Base-by-base conservation (phyloP, 2,888 invertebrate genomes). In the Epirrhoe tristata region DNA sequence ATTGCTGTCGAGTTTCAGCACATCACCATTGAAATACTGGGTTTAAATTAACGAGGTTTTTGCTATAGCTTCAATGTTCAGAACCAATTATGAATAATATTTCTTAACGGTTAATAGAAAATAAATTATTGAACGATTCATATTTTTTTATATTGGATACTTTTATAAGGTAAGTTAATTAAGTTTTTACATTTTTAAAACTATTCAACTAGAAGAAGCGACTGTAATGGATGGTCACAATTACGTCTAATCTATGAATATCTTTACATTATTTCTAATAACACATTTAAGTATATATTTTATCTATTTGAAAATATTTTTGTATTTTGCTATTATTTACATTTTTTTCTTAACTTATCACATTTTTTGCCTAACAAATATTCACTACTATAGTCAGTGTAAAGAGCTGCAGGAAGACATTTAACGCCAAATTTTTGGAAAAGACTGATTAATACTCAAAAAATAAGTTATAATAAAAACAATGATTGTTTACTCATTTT, bases 351-450 rank as follows among this genome's bases (percentile, higher is more conserved):
- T 89, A 87, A 86, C 87, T 90, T 91, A 93, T 93, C 92, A 93
- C 93, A 90, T 91, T 79, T 74, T 91, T 92, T 91, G 86, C 90
- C 90, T 92, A 93, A 88, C 82, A 88, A 89, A 90, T 89, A 87
- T 89, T 82, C 82, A 88, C 92, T 93, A 92, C 89, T 87, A 84
- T 89, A 93, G 90, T 92, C 93, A 93, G 93, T 93, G 93, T 93
- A 93, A 83, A 93, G 93, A 93, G 93, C 93, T 93, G 93, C 90
- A 91, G 93, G 93, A 93, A 93, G 93, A 93, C 93, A 81, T 93
- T 86, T 79, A 85, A 92, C 93, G 78, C 91, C 90, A 85, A 82
- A 71, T 66, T 63, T 66, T 61, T 53, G 67, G 65, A 24, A 34
- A 59, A 14, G 63, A 69, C 69, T 68, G 57, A 72, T 67, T 48